Evolutionary conservation across 2,797 vertebrate genomes (phyloP).

Genomic region (Valencia hispanica): DNA sequence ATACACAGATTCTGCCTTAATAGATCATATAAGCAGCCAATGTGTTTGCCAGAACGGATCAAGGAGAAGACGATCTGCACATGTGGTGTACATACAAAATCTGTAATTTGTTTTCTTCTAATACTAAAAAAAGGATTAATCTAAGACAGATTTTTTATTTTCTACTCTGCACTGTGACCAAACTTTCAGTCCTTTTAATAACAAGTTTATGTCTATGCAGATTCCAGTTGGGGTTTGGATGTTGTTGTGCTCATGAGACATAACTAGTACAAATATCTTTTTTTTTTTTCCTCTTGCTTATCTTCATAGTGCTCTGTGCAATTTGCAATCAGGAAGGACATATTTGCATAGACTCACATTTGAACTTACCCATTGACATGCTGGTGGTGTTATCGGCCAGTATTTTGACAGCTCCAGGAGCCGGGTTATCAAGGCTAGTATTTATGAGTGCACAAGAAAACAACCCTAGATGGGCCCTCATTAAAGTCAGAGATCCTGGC

Average conservation of each 20-base stretch:
- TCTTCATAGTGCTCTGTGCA: slow-evolving; percentile 74
- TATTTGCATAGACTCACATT: slow-evolving; percentile 65
- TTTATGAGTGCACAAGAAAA: slow-evolving; percentile 55
- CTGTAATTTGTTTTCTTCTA: slow-evolving; percentile 15
- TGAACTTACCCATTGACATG: slow-evolving; percentile 52
- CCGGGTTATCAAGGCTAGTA: slow-evolving; percentile 31
- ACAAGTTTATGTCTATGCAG: slow-evolving; percentile 31
- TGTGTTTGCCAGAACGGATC: neutral
- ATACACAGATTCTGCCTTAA: neutral
- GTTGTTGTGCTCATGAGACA: slow-evolving; percentile 28
- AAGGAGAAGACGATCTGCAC: neutral
- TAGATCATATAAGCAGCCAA: neutral
- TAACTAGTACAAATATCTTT: slow-evolving; percentile 54
- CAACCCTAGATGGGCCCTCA: slow-evolving; percentile 50
- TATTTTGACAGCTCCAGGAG: slow-evolving; percentile 61
- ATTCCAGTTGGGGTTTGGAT: slow-evolving; percentile 21
- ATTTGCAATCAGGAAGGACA: slow-evolving; percentile 58
- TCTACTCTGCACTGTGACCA: slow-evolving; percentile 14
- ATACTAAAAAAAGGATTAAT: slow-evolving; percentile 29
- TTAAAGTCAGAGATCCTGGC: slow-evolving; percentile 57
- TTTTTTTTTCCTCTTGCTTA: slow-evolving; percentile 43
- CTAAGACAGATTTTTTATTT: slow-evolving; percentile 10
- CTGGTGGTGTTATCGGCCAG: slow-evolving; percentile 44
- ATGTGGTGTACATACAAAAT: neutral
- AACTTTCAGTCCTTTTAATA: slow-evolving; percentile 39